These are phyloP conservation scores for Sturnus vulgaris DNA, from an alignment of 2,113 vertebrate genomes.

Conservation along the genomic window DNA sequence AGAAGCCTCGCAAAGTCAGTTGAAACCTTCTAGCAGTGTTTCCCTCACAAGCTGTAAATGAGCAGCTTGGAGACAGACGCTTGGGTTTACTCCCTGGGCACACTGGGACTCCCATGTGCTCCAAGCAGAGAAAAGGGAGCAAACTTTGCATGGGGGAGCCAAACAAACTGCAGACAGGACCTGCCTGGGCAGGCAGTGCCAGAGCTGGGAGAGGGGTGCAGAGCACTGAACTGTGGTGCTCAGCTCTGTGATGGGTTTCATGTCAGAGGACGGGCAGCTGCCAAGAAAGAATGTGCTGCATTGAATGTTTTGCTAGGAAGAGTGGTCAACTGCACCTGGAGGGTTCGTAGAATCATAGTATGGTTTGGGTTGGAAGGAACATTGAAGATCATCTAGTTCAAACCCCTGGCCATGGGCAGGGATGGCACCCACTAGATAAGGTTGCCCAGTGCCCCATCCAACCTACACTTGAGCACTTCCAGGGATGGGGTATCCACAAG, in stretches of 20 bases:
- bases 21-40: not conserved
- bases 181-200: not conserved
- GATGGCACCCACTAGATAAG: not conserved
- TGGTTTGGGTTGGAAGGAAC: not conserved
- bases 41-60: not conserved
- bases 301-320: not conserved
- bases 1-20: not conserved
- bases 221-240: not conserved
- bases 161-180: not conserved
- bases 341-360: not conserved
- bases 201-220: not conserved
- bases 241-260: accelerated
- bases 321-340: not conserved
- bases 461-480: not conserved
- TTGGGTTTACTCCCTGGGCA: not conserved
- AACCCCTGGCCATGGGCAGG: not conserved
- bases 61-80: constrained; percentile 49
- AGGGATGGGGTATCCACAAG: not conserved
- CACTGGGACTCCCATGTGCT: not conserved
- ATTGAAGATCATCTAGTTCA: not conserved
- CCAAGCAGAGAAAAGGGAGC: not conserved
- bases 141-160: not conserved
- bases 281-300: accelerated
- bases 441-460: not conserved
- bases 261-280: not conserved